Evolutionary conservation across 2,113 vertebrate species (phyloP).

Genomic region (Neolamprologus sp.): DNA sequence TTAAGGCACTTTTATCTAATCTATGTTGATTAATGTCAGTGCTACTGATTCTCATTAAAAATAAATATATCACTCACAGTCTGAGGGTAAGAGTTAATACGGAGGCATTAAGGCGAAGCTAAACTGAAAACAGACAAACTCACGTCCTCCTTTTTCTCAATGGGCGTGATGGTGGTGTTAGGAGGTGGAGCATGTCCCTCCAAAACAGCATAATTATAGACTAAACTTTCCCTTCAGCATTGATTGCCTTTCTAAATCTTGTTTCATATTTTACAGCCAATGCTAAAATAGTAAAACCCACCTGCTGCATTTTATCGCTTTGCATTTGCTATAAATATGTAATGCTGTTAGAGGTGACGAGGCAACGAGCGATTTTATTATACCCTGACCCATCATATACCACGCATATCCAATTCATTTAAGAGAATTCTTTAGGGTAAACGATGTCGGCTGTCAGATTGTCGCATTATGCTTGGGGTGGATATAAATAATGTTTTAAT

Average conservation of each 20-base stretch:
- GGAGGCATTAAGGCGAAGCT: not conserved
- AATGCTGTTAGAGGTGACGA: not conserved
- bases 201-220: conserved; percentile 34
- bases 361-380: not conserved
- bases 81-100: not conserved
- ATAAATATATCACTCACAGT: not conserved
- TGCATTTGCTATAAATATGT: conserved; percentile 26
- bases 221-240: conserved; percentile 23
- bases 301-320: conserved; percentile 34
- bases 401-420: not conserved
- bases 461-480: not conserved
- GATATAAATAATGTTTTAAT: not conserved
- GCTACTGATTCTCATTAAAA: not conserved
- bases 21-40: not conserved
- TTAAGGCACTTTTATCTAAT: not conserved
- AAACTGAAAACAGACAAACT: not conserved
- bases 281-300: conserved; percentile 32
- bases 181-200: not conserved
- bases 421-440: not conserved
- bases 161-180: not conserved
- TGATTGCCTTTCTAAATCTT: conserved; percentile 39
- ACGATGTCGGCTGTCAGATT: not conserved
- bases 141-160: not conserved
- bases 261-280: conserved; percentile 21
- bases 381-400: not conserved